Percentiles rank a stretch among this genome's conserved stretches.
phyloP scores from a whole-genome alignment of 37 sponge, comb jelly and placozoan species.

The Dysidea cf. avara region DNA sequence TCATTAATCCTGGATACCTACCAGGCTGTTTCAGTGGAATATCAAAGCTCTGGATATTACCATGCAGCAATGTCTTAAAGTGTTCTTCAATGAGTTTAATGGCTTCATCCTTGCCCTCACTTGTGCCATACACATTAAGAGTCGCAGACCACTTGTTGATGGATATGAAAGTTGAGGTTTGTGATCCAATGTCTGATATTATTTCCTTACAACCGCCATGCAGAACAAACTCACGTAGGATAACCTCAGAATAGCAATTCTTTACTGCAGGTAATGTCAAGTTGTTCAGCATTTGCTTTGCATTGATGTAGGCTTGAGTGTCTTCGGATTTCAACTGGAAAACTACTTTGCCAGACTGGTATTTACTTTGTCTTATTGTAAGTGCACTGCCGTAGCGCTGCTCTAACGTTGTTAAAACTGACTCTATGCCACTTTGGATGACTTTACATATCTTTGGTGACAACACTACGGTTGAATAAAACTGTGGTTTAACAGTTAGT shows the following conservation, averaged over 20 bases:
- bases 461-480: slow-evolving; percentile 14
- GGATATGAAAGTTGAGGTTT: slow-evolving; percentile 19
- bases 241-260: slow-evolving; percentile 2
- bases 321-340: slow-evolving; percentile 36
- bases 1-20: slow-evolving; percentile 61
- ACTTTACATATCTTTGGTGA: slow-evolving; percentile 5
- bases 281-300: slow-evolving; percentile 9
- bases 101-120: slow-evolving; percentile 14
- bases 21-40: slow-evolving; percentile 23
- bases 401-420: background rate
- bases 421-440: slow-evolving; percentile 11
- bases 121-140: slow-evolving; percentile 56
- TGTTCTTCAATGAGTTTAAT: background rate
- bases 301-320: slow-evolving; percentile 18
- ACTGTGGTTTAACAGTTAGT: slow-evolving; percentile 12
- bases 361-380: background rate
- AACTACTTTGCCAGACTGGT: background rate
- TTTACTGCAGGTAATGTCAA: slow-evolving; percentile 25
- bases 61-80: background rate
- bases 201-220: background rate
- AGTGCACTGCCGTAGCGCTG: background rate
- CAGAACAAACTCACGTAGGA: slow-evolving; percentile 20
- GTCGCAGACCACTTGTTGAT: background rate
- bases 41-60: background rate
- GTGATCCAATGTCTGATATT: slow-evolving; percentile 1